phyloP scores from a whole-genome alignment of 2,888 invertebrate genomes.

The Congeria kusceri region DNA sequence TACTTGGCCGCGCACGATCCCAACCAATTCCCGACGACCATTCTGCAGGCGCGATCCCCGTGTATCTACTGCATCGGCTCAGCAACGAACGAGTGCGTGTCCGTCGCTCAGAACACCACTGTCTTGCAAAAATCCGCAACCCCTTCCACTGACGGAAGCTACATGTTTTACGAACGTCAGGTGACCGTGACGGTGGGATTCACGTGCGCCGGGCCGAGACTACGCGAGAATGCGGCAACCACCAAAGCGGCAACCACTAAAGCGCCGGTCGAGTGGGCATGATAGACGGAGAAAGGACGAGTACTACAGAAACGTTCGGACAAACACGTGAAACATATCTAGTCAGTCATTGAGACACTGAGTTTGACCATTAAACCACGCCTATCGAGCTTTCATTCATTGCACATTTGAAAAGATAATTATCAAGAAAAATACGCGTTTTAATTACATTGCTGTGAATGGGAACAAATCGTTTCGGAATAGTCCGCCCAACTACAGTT shows the following conservation, averaged over 20 bases:
- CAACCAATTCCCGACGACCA: conserved; percentile 26
- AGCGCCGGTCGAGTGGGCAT: not conserved
- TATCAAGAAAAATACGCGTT: too few relatives aligned
- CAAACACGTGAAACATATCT: too few relatives aligned
- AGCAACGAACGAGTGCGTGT: conserved; percentile 1
- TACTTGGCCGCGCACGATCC: conserved; percentile 37
- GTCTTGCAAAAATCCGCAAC: conserved; percentile 2
- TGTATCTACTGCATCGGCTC: conserved; percentile 34
- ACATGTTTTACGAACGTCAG: conserved; percentile 1
- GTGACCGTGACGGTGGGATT: conserved; percentile 22
- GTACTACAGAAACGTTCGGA: too few relatives aligned
- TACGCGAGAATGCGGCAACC: not conserved
- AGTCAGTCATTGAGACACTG: too few relatives aligned
- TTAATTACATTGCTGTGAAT: too few relatives aligned
- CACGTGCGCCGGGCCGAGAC: conserved; percentile 36
- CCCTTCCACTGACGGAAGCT: conserved; percentile 18
- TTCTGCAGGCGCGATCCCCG: conserved; percentile 34
- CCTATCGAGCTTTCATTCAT: too few relatives aligned
- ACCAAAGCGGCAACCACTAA: not conserved
- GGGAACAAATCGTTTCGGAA: too few relatives aligned
- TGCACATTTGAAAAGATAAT: too few relatives aligned
- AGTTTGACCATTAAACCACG: too few relatives aligned
- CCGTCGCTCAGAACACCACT: conserved; percentile 14
- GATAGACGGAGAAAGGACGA: too few relatives aligned
- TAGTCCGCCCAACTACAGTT: too few relatives aligned